These are phyloP conservation scores for Plebejus argus DNA, from an alignment of 2,888 invertebrate genomes.

Conservation along the genomic window DNA sequence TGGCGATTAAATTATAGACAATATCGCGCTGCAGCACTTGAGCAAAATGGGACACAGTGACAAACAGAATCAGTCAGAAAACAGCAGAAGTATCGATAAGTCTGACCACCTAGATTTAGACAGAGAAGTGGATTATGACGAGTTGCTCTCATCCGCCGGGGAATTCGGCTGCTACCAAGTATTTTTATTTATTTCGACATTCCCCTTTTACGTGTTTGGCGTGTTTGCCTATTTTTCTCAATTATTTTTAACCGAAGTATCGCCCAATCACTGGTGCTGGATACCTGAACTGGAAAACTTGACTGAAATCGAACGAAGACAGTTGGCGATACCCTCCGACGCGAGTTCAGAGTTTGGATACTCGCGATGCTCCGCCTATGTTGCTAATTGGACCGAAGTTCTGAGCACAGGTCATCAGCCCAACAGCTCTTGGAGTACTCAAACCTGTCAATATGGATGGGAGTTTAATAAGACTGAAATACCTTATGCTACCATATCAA, in stretches of 20 bases:
- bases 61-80: slow-evolving; percentile 13
- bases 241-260: slow-evolving; percentile 59
- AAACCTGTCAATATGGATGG: slow-evolving; percentile 60
- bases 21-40: neutral
- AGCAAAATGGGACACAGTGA: slow-evolving; percentile 24
- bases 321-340: slow-evolving; percentile 56
- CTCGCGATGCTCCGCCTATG: slow-evolving; percentile 57
- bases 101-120: slow-evolving; percentile 29
- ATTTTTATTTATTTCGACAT: slow-evolving; percentile 53
- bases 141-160: slow-evolving; percentile 57
- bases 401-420: slow-evolving; percentile 47
- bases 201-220: slow-evolving; percentile 60
- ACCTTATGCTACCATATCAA: slow-evolving; percentile 62
- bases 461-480: slow-evolving; percentile 65
- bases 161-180: slow-evolving; percentile 61
- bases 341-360: slow-evolving; percentile 53
- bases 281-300: slow-evolving; percentile 60
- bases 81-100: neutral
- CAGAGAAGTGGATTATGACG: slow-evolving; percentile 54
- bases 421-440: slow-evolving; percentile 51
- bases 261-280: slow-evolving; percentile 64
- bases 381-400: slow-evolving; percentile 59
- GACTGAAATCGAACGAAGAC: slow-evolving; percentile 53
- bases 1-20: neutral
- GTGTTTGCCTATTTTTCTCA: slow-evolving; percentile 59